Conservation (phyloP, 2,113 vertebrate genomes). For the Gnathonemus echidnorhynchus region DNA sequence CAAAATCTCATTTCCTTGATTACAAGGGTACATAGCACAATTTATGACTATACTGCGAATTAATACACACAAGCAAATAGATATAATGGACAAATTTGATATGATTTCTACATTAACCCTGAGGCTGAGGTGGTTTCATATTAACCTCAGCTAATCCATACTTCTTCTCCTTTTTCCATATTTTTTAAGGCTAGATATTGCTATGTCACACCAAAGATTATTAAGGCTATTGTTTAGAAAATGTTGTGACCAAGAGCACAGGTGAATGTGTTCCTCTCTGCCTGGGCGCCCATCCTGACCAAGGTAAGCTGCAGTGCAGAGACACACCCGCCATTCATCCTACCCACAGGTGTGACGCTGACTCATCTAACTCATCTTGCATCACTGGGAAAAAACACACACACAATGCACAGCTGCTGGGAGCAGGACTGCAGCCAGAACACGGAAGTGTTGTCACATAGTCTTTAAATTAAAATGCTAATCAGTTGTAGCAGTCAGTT, state of each 20-base stretch:
- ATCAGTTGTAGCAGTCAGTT: neutral
- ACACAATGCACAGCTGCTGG: neutral
- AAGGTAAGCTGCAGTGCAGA: neutral
- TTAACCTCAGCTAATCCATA: neutral
- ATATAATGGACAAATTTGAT: neutral
- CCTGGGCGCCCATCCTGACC: neutral
- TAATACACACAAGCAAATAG: neutral
- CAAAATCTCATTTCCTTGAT: neutral
- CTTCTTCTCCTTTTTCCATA: neutral
- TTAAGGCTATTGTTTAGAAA: neutral
- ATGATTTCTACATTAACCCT: neutral
- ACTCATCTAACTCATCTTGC: neutral
- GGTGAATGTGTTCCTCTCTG: neutral
- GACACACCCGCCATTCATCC: neutral
- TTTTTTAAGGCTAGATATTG: neutral
- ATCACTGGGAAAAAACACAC: neutral
- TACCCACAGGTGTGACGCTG: neutral
- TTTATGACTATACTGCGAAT: neutral
- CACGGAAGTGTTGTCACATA: neutral
- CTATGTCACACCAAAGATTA: neutral
- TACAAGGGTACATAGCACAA: neutral
- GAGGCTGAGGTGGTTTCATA: neutral
- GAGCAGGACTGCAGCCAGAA: neutral
- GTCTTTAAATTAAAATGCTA: neutral
- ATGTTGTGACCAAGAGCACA: neutral